A percentile compares a stretch with the other conserved stretches of the same genome.
Evolutionary conservation across 2,113 vertebrate species (phyloP).

Genomic region (Elephas maximus): DNA sequence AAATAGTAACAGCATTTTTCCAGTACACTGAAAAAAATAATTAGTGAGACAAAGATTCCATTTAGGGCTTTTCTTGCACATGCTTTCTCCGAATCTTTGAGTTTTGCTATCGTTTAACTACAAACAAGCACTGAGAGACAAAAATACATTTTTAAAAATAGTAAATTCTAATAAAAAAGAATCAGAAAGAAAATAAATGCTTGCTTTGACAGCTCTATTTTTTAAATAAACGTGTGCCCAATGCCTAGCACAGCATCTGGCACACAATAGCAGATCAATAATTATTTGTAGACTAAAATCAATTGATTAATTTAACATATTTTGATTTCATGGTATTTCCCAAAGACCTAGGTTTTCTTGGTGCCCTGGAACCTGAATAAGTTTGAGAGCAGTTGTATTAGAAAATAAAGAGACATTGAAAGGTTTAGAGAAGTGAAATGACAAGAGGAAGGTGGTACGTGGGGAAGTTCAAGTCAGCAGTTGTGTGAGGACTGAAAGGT

Average conservation of each 20-base stretch:
- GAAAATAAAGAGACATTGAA: background rate
- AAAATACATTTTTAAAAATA: background rate
- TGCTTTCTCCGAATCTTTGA: slow-evolving; percentile 29
- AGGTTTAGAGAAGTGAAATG: background rate
- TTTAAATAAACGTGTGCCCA: background rate
- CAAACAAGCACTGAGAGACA: background rate
- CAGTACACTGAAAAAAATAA: background rate
- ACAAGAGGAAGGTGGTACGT: background rate
- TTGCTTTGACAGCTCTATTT: background rate
- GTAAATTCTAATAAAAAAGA: background rate
- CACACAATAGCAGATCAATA: background rate
- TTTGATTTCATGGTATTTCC: background rate
- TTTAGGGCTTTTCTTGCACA: background rate
- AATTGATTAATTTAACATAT: background rate
- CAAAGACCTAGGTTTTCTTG: background rate
- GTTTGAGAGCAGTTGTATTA: background rate
- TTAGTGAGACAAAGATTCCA: background rate
- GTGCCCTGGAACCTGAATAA: background rate
- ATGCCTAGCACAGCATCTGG: background rate
- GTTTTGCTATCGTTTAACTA: background rate
- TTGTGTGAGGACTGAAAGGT: background rate
- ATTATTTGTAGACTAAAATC: background rate
- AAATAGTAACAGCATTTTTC: slow-evolving; percentile 13
- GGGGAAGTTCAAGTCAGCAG: background rate
- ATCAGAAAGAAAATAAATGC: background rate